Base-by-base conservation (phyloP, 1,140 invertebrate genomes). In the Macrostomum lignano region DNA sequence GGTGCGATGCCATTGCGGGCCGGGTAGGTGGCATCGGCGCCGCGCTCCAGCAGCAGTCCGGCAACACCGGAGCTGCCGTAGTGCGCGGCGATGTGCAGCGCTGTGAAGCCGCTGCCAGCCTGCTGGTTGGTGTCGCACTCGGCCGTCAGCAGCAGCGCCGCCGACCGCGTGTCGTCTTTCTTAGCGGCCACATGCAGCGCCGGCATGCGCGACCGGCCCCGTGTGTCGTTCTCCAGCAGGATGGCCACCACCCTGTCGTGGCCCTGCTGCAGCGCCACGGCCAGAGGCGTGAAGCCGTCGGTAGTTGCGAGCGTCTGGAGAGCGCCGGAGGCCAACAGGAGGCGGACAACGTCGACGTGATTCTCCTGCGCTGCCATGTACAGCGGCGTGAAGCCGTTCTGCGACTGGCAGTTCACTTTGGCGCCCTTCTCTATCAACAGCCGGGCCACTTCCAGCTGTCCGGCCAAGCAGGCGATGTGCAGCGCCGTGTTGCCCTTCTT, bases 401-500 rank as follows among this genome's bases (percentile, higher is more conserved):
- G 74, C 19, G 52, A 50, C 56, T 96, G 86, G 25, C 84, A 78
- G 64, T 98, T 96, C 31, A 96, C 84, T 43, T 79, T 73, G 31
- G 84, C 86, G 26, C 73, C 73, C 64, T 81, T 71, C 51, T 84
- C 73, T 31, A 96, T 73, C 28, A 96, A 64, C 34, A 91, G 66
- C 52, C 72, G 74, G 11, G 94, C 88, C 38, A 98, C 79, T 43
- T 88, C 74, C 45, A 74, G 71, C 60, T 96, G 84, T 7, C 91
- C 91, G 41, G 88, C 77, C 31, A 98, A 60, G 5, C 84, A 91
- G 38, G 88, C 86, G 57, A 98, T 96, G 54, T 98, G 91, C 28
- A 98, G 65, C 1, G 86, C 84, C 25, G 86, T 93, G 59, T 96
- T 96, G 39, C 86, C 86, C 65, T 96, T 98, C 64, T 65, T 93